Percentiles rank a stretch among this genome's conserved stretches.
Conservation (phyloP, 2,113 vertebrate species). For the Etia nguti region DNA sequence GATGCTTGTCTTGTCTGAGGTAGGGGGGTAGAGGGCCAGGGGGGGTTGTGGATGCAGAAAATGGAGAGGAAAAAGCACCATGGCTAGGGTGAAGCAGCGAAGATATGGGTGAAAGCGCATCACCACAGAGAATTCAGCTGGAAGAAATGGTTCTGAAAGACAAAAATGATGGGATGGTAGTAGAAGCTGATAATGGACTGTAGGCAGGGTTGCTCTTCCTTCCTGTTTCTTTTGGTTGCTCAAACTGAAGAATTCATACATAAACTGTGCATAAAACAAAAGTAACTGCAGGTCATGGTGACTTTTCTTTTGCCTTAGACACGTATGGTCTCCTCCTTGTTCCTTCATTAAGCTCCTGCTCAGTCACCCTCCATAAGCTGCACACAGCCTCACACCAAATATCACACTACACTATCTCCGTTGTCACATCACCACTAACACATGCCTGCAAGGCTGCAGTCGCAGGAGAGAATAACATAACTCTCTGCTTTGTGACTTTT, state of each 20-base stretch:
- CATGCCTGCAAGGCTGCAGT: conserved; percentile 3
- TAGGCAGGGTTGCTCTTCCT: neutral
- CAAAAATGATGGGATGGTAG: conserved; percentile 31
- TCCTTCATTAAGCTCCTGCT: conserved; percentile 41
- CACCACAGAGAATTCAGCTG: conserved; percentile 25
- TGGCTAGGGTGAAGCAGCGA: conserved; percentile 19
- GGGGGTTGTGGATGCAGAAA: conserved; percentile 28
- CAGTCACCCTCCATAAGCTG: conserved; percentile 22
- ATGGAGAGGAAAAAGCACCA: conserved; percentile 26
- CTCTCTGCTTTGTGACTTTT: neutral
- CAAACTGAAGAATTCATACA: neutral
- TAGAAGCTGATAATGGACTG: conserved; percentile 43
- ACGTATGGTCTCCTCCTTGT: conserved; percentile 9
- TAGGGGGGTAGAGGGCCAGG: neutral
- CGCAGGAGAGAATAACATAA: neutral
- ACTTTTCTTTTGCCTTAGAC: neutral
- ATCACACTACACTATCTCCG: neutral
- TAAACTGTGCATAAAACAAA: neutral
- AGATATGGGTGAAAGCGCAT: conserved; percentile 29
- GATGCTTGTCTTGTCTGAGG: conserved; percentile 42
- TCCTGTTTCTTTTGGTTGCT: neutral
- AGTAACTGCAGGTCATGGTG: neutral
- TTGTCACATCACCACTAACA: conserved; percentile 14
- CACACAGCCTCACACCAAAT: conserved; percentile 7
- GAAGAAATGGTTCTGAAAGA: conserved; percentile 39